Percentiles rank a stretch among this genome's conserved stretches.
These are phyloP conservation scores for Archocentrus centrarchus DNA, from an alignment of 2,113 vertebrate species.

Conservation along the genomic window DNA sequence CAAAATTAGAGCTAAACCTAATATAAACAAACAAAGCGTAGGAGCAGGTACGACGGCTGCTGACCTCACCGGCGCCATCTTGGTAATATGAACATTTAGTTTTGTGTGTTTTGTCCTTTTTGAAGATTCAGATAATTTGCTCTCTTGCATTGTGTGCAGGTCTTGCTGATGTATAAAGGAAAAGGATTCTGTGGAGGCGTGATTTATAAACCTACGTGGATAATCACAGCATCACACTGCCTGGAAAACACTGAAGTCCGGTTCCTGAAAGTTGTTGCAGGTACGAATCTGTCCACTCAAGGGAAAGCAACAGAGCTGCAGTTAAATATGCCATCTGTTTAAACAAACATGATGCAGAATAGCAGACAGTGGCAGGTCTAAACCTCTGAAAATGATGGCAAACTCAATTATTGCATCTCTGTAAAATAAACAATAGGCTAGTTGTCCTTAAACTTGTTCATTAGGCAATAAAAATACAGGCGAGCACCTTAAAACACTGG, in stretches of 20 bases:
- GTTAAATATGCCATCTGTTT: neutral
- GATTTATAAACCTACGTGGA: constrained; percentile 86
- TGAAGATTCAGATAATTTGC: neutral
- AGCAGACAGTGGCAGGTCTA: neutral
- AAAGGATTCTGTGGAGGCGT: constrained; percentile 86
- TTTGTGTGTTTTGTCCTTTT: neutral
- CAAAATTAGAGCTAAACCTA: no score
- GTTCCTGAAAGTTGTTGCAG: constrained; percentile 82
- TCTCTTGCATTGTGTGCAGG: constrained; percentile 61
- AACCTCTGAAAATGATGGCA: neutral
- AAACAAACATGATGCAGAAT: neutral
- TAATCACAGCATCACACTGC: constrained; percentile 93
- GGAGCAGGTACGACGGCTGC: no score
- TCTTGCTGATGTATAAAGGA: constrained; percentile 76
- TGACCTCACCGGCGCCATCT: no score
- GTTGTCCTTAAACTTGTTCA: neutral
- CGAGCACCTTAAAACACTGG: neutral
- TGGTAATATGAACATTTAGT: neutral
- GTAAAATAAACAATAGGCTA: neutral
- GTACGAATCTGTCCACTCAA: constrained; percentile 70
- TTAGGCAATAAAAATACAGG: neutral
- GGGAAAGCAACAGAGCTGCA: neutral
- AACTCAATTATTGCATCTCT: no score
- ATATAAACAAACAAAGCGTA: no score
- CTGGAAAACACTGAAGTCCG: constrained; percentile 67